These are phyloP conservation scores for Scytalopus superciliaris DNA, from an alignment of 2,113 vertebrate species.

Conservation along the genomic window DNA sequence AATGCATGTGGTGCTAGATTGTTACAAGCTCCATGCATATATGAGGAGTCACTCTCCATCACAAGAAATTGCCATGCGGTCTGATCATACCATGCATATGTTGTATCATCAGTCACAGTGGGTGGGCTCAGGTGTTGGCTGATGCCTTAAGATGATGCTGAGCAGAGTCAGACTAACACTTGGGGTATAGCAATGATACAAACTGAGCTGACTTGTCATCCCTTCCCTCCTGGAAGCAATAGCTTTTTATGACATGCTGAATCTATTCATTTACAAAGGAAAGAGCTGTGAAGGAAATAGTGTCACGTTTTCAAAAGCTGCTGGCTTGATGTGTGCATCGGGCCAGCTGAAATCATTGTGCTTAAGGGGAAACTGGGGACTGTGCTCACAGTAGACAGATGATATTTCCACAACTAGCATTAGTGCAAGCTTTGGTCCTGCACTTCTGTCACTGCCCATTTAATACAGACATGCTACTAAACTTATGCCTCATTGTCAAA, in stretches of 20 bases:
- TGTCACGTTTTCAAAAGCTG: not conserved
- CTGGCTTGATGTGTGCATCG: not conserved
- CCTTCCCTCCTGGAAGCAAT: not conserved
- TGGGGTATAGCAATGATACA: not conserved
- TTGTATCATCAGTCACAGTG: not conserved
- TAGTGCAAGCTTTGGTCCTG: not conserved
- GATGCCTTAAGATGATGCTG: not conserved
- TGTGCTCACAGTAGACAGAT: not conserved
- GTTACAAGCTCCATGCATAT: not conserved
- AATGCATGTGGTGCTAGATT: not conserved
- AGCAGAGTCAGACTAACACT: not conserved
- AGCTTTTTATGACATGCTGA: not conserved
- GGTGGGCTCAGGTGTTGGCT: not conserved
- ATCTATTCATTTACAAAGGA: not conserved
- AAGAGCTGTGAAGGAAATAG: not conserved
- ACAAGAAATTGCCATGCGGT: accelerated
- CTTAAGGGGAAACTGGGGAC: not conserved
- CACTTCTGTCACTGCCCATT: not conserved
- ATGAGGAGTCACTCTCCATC: not conserved
- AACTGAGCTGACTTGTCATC: not conserved
- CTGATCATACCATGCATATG: not conserved
- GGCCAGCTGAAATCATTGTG: not conserved
- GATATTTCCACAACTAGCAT: not conserved
- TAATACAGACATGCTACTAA: not conserved
- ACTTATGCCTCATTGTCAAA: not conserved